Evolutionary conservation across 1,140 invertebrate species (phyloP), one percentile per base, ranked within the genome.

Genomic region (Drosophila navojoa): DNA sequence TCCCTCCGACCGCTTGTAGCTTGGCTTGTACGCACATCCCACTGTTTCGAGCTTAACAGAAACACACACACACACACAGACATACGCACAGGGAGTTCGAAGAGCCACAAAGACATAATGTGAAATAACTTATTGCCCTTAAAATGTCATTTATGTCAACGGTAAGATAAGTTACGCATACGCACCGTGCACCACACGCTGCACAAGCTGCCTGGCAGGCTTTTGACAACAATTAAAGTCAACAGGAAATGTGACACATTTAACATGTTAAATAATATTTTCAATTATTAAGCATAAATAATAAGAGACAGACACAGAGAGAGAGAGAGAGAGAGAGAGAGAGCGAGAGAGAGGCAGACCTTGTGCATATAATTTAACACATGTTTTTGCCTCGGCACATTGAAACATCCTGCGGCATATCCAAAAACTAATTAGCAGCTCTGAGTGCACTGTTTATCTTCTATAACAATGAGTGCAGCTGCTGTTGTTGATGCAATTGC

Each of bases 91-190:
- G 40, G 3, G 42, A 32, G 35, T 38, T 15, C 19, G 52, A 45
- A 50, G 64, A 32, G 57, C 57, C 57, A 61, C 71, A 73, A 73
- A 69, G 71, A 72, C 79, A 84, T 89, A 90, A 89, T 89, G 84
- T 73, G 84, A 89, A 89, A 89, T 89, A 89, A 89, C 84, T 89
- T 89, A 89, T 89, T 89, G 84, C 79, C 84, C 84, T 89, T 89
- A 89, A 89, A 89, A 89, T 89, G 84, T 89, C 84, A 89, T 89
- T 89, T 89, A 72, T 89, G 84, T 89, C 84, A 89, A 89, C 84
- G 84, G 70, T 82, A 89, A 89, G 84, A 89, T 89, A 89, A 89
- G 84, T 89, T 89, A 89, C 84, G 76, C 84, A 87, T 79, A 87
- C 82, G 72, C 76, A 76, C 79, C 64, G 76, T 72, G 29, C 52